Evolutionary conservation across 92 coral and sea anemone species (phyloP), one percentile per base, ranked within the genome.

Genomic region (Metridium senile): DNA sequence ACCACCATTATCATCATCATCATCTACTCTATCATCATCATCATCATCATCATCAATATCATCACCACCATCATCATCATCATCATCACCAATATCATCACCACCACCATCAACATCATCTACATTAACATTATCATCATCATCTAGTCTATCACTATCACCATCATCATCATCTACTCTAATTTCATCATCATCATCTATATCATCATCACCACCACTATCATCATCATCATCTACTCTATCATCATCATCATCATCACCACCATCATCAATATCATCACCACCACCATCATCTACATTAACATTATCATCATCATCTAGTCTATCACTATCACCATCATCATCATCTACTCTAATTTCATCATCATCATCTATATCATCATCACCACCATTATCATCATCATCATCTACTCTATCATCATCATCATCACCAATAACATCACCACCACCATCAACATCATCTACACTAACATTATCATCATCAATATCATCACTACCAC

Each of bases 331-430:
- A 26, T 3, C 75, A 18, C 1, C 23, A 20, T 26, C 63, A n/a
- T 0, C 63, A 51, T 28, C 29, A 29, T 17, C n/a, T n/a, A n/a
- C n/a, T n/a, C n/a, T n/a, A n/a, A n/a, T n/a, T n/a, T n/a, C n/a
- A n/a, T n/a, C n/a, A n/a, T n/a, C n/a, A n/a, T n/a, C n/a, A n/a
- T n/a, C n/a, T n/a, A n/a, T n/a, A n/a, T n/a, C n/a, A n/a, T n/a
- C 77, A 28, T 52, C 64, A 0, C 9, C 43, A 18, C 9, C 17
- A 21, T 11, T 19, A 27, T 45, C 45, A 76, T 23, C 69, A 1
- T 33, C 33, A 22, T 26, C 72, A 75, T 21, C 68, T 59, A 33
- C 71, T 25, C 17, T 56, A 75, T 29, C 20, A 26, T 62, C 68
- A 61, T 21, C 1, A 7, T 31, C 54, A 62, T 51, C 58, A 75